These are phyloP conservation scores for Serrognathus titanus DNA, from an alignment of 2,888 invertebrate species.

Conservation along the genomic window DNA sequence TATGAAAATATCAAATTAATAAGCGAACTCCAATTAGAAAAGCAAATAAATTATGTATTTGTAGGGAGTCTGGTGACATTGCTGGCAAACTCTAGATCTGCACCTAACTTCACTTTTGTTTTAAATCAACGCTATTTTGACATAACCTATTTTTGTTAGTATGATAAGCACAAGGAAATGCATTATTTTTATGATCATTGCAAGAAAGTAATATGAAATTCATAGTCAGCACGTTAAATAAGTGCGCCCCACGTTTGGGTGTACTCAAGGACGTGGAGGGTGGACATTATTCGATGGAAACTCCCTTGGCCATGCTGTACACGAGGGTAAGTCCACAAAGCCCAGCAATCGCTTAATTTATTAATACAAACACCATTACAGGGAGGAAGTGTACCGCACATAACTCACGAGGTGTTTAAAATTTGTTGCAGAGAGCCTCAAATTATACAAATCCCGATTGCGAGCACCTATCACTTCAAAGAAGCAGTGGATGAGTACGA, in stretches of 20 bases:
- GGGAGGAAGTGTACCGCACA: slow-evolving; percentile 80
- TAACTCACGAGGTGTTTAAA: slow-evolving; percentile 73
- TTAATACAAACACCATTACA: slow-evolving; percentile 43
- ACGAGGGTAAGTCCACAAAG: slow-evolving; percentile 59
- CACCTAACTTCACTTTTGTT: no score
- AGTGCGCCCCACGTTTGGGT: slow-evolving; percentile 65
- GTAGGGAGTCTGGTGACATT: no score
- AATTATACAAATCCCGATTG: slow-evolving; percentile 69
- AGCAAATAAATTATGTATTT: no score
- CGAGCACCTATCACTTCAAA: slow-evolving; percentile 61
- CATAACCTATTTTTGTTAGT: no score
- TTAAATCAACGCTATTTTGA: no score
- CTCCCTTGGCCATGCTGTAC: slow-evolving; percentile 71
- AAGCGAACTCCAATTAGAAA: no score
- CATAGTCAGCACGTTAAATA: slow-evolving; percentile 21
- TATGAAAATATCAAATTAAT: no score
- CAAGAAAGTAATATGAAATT: no score
- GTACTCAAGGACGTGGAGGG: slow-evolving; percentile 58
- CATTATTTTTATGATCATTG: no score
- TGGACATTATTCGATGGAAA: slow-evolving; percentile 60
- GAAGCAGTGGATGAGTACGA: slow-evolving; percentile 63
- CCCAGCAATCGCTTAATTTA: not conserved
- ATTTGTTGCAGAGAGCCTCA: slow-evolving; percentile 60
- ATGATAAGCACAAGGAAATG: no score
- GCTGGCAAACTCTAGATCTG: no score